Base-by-base conservation (phyloP, 2,888 invertebrate genomes). In the Trichopria drosophilae region DNA sequence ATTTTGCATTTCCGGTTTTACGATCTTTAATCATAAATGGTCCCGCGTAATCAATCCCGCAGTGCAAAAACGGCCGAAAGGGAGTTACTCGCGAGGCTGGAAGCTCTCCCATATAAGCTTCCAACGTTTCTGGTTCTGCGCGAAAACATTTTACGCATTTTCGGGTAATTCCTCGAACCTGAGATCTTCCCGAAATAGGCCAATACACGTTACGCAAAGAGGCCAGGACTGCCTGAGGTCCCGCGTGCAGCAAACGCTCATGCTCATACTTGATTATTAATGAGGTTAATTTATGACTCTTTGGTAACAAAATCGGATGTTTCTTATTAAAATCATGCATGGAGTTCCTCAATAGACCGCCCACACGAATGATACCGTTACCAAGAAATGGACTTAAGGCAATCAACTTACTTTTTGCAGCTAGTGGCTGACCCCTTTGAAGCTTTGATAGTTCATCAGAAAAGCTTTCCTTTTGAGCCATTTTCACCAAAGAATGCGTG, bases 241-340 rank as follows among this genome's bases (percentile, higher is more conserved):
- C 50, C 6, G 40, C 53, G 28, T 56, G 56, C 4, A 51, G 31
- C 9, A 23, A 18, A 9, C 20, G 22, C 9, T 12, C 22, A 44
- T 53, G 52, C 9, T 37, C 44, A 13, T 44, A 10, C 3, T 19
- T 6, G n/a, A 55, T 39, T 10, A 53, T 7, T 3, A 53, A 6
- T 5, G 18, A 2, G 1, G 52, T 53, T 2, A 55, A 22, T 3
- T 1, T 31, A 22, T 55, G 49, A 4, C 34, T 18, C 1, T 29
- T 4, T 6, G 51, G 37, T 2, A 59, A 16, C 1, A 60, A 20
- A 10, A 55, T 44, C 12, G 51, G 57, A 40, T 59, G 52, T 18
- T 49, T 48, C 10, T 35, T 22, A 2, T 60, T 51, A n/a, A 24
- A 51, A 1, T 15, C 29, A 9, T 51, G n/a, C 1, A 24, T 18